Percentiles rank a stretch among this genome's conserved stretches.
Conservation (phyloP, 2,797 vertebrate species). For the Erethizon dorsatum region DNA sequence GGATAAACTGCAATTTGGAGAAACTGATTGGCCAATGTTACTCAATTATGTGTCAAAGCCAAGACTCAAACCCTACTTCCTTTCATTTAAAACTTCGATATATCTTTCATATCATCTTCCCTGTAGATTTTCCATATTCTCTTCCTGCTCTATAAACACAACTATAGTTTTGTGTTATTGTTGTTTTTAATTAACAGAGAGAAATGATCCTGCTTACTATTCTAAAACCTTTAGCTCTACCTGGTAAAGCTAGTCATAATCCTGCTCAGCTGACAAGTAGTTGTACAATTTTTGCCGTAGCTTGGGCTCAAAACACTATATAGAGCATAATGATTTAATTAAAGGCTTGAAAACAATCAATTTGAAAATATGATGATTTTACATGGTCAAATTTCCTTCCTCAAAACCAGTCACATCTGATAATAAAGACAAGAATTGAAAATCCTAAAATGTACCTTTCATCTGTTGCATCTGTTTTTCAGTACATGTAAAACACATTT, state of each 20-base stretch:
- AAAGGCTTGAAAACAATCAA: conserved; percentile 68
- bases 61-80: background rate
- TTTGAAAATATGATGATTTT: conserved; percentile 67
- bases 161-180: background rate
- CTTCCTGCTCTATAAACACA: background rate
- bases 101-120: background rate
- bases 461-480: conserved; percentile 66
- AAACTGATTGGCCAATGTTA: background rate
- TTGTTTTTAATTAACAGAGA: conserved; percentile 66
- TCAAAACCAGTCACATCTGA: conserved; percentile 65
- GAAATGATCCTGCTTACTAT: conserved; percentile 9
- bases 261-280: conserved; percentile 47
- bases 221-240: conserved; percentile 57
- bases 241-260: conserved; percentile 59
- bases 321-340: conserved; percentile 70
- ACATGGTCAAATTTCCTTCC: conserved; percentile 62
- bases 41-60: background rate
- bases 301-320: conserved; percentile 37
- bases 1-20: background rate
- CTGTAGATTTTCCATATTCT: background rate
- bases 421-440: conserved; percentile 68
- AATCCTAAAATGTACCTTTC: conserved; percentile 71
- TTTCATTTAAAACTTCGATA: background rate
- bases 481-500: conserved; percentile 61
- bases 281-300: conserved; percentile 43